Evolutionary conservation across 2,888 invertebrate species (phyloP), one percentile per base, ranked within the genome.

Genomic region (Biston betularia): DNA sequence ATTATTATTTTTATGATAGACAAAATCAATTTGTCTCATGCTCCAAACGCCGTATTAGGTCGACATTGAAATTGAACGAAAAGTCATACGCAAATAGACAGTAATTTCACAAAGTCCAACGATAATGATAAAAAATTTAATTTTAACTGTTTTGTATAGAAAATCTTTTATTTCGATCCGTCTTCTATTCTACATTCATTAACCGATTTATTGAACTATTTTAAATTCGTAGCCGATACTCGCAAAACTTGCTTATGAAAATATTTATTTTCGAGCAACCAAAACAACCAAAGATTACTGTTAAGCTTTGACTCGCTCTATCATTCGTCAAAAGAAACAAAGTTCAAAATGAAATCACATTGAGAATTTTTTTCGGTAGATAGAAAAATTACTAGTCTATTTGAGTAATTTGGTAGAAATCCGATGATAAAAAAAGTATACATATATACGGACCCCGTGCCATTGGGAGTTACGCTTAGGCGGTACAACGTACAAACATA

Each of bases 401-500:
- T 4, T 6, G 12, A 6, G 24, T 54, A 34, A 34, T 6, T 33
- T 45, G 38, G 38, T 44, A 45, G 8, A 4, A 42, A 5, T 12
- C 9, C 1, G 56, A 24, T 52, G n/a, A n/a, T n/a, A n/a, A 59
- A 63, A 65, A 61, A 45, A 68, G 59, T 65, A 7, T 35, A 50
- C 35, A 49, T 54, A 61, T 52, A 65, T 64, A 68, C 50, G 53
- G 7, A 14, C 65, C 69, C 72, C 71, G 62, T 69, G 71, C 71
- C 71, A 61, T 60, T 11, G 68, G 71, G 71, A 71, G 62, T 45
- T 65, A 56, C 59, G 63, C 50, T 65, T 70, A 75, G 71, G 70
- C 71, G 73, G 74, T 74, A 70, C 68, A 55, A 66, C 72, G 65
- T 66, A 71, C 72, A 71, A 69, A 72, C 65, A 63, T 52, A 58